Conservation (phyloP, 2,113 vertebrate species). For the Narcine bancroftii region DNA sequence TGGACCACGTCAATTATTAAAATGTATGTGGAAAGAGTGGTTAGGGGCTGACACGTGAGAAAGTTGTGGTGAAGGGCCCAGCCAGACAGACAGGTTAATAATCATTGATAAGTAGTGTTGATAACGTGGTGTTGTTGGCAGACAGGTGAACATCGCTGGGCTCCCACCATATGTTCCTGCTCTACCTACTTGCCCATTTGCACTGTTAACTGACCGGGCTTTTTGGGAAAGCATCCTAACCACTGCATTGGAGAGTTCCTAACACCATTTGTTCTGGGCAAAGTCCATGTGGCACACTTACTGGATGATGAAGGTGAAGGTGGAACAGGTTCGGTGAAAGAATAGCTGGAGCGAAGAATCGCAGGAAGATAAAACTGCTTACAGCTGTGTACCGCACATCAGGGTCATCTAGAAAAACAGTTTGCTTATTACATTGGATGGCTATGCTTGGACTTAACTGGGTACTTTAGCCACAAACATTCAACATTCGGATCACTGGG, state of each 20-base stretch:
- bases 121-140: too few relatives aligned
- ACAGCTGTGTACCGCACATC: conserved; percentile 94
- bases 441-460: background rate
- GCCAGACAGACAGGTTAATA: too few relatives aligned
- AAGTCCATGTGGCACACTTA: conserved; percentile 52
- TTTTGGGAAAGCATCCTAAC: background rate
- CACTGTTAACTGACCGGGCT: background rate
- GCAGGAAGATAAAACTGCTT: conserved; percentile 95
- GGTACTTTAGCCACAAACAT: background rate
- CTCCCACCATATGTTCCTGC: too few relatives aligned
- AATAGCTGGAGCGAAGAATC: conserved; percentile 95
- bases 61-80: background rate
- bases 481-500: background rate
- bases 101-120: too few relatives aligned
- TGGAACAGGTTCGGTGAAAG: conserved; percentile 95
- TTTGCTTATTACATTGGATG: background rate
- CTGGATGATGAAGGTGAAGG: conserved; percentile 85
- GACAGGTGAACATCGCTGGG: too few relatives aligned
- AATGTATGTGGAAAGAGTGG: background rate
- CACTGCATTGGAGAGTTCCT: background rate
- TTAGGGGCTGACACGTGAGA: too few relatives aligned
- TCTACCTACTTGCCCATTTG: conserved; percentile 4
- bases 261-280: background rate
- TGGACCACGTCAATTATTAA: too few relatives aligned
- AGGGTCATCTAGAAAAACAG: conserved; percentile 64